Base-by-base conservation (phyloP, 2,113 vertebrate genomes). In the Neoarius graeffei region DNA sequence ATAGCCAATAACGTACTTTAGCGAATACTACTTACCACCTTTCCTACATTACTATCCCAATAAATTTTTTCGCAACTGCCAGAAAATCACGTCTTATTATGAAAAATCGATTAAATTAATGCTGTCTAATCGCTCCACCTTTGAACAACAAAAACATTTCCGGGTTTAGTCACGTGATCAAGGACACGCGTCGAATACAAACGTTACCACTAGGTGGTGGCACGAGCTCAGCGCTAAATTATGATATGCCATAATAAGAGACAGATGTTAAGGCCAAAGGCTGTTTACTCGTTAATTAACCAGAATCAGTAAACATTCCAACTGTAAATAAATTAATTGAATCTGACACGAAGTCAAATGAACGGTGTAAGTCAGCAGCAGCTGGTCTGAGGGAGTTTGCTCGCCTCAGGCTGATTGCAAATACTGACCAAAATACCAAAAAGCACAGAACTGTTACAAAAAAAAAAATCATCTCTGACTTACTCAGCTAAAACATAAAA, bases 111-210 rank as follows among this genome's bases (percentile, higher is more conserved):
- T 4, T 54, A 69, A 57, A 71, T 10, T 13, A 42, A 59, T 3
- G 13, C 77, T 30, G 48, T 19, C 25, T 10, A 19, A 10, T 69
- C 56, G 59, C 25, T 8, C 7, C 54, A 42, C 57, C 69, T 9
- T 64, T 76, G 52, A 59, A 86, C 57, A 64, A n/a, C n/a, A 52
- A 60, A 42, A 66, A 11, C 54, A 80, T 5, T 91, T 89, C 90
- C 88, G 87, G 86, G n/a, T 91, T 88, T 73, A 25, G 74, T 88
- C 90, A 91, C 56, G 73, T 89, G 90, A 91, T 85, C 35, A 15
- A 50, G 19, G 15, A 59, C 80, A n/a, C 35, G 30, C 42, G 30
- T 50, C 42, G n/a, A 7, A 48, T 23, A 13, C 9, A 23, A 54
- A 25, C 56, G 83, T 25, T 13, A 56, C 17, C 90, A 66, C 69